Percentiles rank a stretch among this genome's conserved stretches.
Conservation (phyloP, 2,113 vertebrate genomes). For the Gasterosteus nipponicus region DNA sequence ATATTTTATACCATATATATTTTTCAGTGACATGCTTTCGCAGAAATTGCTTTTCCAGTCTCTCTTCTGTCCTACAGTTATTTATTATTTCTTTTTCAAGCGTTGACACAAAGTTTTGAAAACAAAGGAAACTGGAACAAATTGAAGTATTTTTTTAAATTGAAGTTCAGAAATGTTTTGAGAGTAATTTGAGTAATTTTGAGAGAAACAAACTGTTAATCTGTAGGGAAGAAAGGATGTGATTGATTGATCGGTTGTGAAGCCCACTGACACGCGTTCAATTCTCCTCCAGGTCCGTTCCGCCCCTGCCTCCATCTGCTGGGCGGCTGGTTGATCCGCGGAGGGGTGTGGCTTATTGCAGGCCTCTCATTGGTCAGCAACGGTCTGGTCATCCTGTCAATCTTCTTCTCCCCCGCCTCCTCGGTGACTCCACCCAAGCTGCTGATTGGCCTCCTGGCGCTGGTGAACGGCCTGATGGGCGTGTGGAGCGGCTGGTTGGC, state of each 20-base stretch:
- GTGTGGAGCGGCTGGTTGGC: conserved; percentile 87
- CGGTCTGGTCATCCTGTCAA: conserved; percentile 82
- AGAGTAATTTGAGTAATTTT: too few relatives aligned
- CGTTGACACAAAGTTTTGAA: too few relatives aligned
- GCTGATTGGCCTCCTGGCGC: conserved; percentile 87
- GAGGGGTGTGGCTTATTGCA: conserved; percentile 90
- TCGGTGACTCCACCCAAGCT: conserved; percentile 84
- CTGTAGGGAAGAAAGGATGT: background rate
- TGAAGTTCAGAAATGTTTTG: background rate
- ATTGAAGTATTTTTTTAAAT: background rate
- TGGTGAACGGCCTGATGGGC: conserved; percentile 87
- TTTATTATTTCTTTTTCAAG: too few relatives aligned
- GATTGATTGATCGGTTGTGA: background rate
- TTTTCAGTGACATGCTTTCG: too few relatives aligned
- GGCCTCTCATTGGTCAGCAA: conserved; percentile 87
- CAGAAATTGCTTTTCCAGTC: too few relatives aligned
- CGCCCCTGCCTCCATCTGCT: conserved; percentile 91
- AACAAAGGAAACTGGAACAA: too few relatives aligned
- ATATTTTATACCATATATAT: too few relatives aligned
- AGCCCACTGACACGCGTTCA: background rate
- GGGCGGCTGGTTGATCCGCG: conserved; percentile 91
- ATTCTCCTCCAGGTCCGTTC: conserved; percentile 85
- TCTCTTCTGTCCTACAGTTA: too few relatives aligned
- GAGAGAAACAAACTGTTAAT: background rate
- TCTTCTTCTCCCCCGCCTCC: conserved; percentile 84